These are phyloP conservation scores for Zaprionus gabonicus DNA, from an alignment of 1,140 invertebrate genomes.

Conservation along the genomic window DNA sequence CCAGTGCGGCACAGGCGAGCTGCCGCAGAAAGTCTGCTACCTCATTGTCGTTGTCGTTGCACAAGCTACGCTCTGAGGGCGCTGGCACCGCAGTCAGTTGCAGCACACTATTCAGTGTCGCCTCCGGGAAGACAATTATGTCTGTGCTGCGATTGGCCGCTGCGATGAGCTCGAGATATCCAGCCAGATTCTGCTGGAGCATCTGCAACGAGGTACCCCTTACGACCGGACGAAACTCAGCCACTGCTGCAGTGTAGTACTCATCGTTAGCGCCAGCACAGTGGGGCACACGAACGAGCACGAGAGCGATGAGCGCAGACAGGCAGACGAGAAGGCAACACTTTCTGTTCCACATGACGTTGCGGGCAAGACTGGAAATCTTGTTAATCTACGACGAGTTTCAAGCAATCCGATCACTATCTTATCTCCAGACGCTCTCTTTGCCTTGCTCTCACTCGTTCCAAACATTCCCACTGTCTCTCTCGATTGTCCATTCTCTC, in stretches of 20 bases:
- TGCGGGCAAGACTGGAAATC: conserved; percentile 18
- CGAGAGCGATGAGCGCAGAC: not conserved
- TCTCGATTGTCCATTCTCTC: not conserved
- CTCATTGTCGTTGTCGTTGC: conserved; percentile 2
- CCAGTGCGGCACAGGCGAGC: conserved; percentile 66
- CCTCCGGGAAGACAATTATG: conserved; percentile 94
- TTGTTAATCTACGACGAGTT: not conserved
- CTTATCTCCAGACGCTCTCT: conserved; percentile 8
- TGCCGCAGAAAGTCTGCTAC: conserved; percentile 51
- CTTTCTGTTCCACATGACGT: conserved; percentile 27
- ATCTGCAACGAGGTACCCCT: conserved; percentile 52
- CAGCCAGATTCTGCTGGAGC: conserved; percentile 61
- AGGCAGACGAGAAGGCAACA: not conserved
- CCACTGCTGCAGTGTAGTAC: conserved; percentile 85
- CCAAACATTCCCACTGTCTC: not conserved
- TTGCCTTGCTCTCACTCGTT: not conserved
- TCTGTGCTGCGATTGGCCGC: conserved; percentile 86
- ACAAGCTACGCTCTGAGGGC: conserved; percentile 37
- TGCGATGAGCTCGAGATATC: conserved; percentile 62
- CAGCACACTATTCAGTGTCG: conserved; percentile 83
- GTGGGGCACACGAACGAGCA: not conserved
- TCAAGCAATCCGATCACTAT: conserved; percentile 13
- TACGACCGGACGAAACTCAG: conserved; percentile 82
- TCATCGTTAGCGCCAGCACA: conserved; percentile 25
- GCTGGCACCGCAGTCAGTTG: conserved; percentile 65